A percentile compares a stretch with the other conserved stretches of the same genome.
Evolutionary conservation across 2,113 vertebrate genomes (phyloP).

Genomic region (Syngnathus typhle): DNA sequence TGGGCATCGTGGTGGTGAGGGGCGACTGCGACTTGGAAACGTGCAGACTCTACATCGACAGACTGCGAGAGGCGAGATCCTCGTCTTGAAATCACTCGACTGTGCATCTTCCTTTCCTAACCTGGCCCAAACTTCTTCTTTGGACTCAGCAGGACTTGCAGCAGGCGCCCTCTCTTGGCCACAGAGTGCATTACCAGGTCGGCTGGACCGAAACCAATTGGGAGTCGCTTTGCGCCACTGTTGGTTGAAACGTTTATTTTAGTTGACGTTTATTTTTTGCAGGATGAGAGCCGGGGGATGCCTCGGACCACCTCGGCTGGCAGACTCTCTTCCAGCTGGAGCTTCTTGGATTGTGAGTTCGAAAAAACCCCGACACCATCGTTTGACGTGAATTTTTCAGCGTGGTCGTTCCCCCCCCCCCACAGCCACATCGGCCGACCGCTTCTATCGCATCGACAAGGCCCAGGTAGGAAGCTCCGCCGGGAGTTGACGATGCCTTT

Average conservation of each 20-base stretch:
- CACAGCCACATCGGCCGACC: constrained; percentile 92
- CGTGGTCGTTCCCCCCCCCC: not conserved
- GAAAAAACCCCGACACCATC: not conserved
- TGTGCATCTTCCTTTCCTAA: constrained; percentile 20
- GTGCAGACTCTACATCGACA: constrained; percentile 92
- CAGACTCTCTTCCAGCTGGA: constrained; percentile 91
- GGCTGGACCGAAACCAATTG: not conserved
- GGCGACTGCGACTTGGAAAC: constrained; percentile 98
- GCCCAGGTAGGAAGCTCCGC: constrained; percentile 82
- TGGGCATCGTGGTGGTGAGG: constrained; percentile 93
- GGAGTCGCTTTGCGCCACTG: not conserved
- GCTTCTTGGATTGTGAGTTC: constrained; percentile 95
- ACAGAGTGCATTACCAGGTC: constrained; percentile 96
- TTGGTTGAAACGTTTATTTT: not conserved
- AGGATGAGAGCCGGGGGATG: constrained; percentile 74
- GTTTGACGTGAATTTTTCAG: too few species aligned
- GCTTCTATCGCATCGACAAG: constrained; percentile 97
- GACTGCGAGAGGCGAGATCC: constrained; percentile 86
- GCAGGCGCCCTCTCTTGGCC: constrained; percentile 72
- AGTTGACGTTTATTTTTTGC: constrained; percentile 12
- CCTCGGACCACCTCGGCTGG: constrained; percentile 78
- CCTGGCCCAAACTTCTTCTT: constrained; percentile 14
- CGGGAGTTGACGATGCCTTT: not conserved
- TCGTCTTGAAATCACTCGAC: not conserved
- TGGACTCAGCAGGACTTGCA: constrained; percentile 69